Percentiles rank a stretch among this genome's conserved stretches.
Conservation (phyloP, 2,888 invertebrate genomes). For the Boloria euphrosyne region DNA sequence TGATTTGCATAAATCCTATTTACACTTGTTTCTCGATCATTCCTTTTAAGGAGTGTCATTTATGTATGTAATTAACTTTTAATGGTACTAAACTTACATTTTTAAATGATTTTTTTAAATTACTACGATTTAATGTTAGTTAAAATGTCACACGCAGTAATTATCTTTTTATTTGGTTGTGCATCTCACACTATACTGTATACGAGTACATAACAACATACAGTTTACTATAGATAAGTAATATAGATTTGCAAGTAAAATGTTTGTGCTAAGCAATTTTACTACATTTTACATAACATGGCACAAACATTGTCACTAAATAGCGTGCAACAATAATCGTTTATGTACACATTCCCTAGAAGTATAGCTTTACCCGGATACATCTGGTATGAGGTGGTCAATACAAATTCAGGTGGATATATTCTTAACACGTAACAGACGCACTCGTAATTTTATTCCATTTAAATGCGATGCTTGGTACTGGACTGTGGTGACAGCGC, state of each 20-base stretch:
- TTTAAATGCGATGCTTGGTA: conserved; percentile 37
- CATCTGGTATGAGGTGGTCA: neutral
- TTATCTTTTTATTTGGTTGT: conserved; percentile 6
- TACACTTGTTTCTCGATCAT: conserved; percentile 15
- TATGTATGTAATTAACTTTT: conserved; percentile 4
- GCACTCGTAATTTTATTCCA: conserved; percentile 31
- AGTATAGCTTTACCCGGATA: conserved; percentile 19
- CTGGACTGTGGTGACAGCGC: conserved; percentile 40
- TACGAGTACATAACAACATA: too few species aligned
- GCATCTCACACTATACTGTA: neutral
- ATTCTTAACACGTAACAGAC: conserved; percentile 25
- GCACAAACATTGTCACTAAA: neutral
- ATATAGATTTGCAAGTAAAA: too few species aligned
- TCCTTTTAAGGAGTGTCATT: conserved; percentile 11
- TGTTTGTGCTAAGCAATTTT: too few species aligned
- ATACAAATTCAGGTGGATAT: conserved; percentile 11
- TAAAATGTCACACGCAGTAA: neutral
- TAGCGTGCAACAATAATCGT: neutral
- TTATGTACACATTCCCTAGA: neutral
- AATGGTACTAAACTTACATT: conserved; percentile 1
- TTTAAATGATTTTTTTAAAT: conserved; percentile 7
- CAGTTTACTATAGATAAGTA: too few species aligned
- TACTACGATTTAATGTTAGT: neutral
- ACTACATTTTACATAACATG: too few species aligned
- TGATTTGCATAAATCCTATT: conserved; percentile 10